These are phyloP conservation scores for Cerceris ruficornis DNA, from an alignment of 2,888 invertebrate genomes.

Conservation along the genomic window DNA sequence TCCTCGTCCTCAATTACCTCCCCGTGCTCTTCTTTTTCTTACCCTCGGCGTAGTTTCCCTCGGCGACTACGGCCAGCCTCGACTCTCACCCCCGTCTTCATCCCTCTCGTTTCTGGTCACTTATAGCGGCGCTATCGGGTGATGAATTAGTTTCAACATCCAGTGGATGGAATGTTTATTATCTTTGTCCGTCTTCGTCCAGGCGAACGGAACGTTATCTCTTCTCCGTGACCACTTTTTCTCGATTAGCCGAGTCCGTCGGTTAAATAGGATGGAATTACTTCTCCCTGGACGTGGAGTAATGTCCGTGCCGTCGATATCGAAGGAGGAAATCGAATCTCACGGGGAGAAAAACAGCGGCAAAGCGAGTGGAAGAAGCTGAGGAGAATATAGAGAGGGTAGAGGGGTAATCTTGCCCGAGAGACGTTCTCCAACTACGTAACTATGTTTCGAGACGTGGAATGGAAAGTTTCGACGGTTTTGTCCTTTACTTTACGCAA, in stretches of 20 bases:
- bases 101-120: neutral
- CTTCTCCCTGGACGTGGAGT: neutral
- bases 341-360: neutral
- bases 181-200: conserved; percentile 17
- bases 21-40: conserved; percentile 11
- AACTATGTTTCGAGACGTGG: conserved; percentile 42
- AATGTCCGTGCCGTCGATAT: neutral
- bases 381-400: conserved; percentile 11
- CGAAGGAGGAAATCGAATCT: neutral
- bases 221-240: neutral
- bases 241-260: neutral
- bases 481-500: conserved; percentile 35
- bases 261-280: neutral
- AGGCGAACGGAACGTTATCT: neutral
- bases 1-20: conserved; percentile 36
- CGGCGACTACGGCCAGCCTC: neutral
- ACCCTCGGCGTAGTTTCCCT: conserved; percentile 9
- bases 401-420: conserved; percentile 48
- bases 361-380: conserved; percentile 19
- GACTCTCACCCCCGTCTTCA: too few species aligned
- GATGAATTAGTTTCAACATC: conserved; percentile 44
- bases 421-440: conserved; percentile 51
- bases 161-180: conserved; percentile 31
- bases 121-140: conserved; percentile 9
- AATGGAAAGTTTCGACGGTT: conserved; percentile 44